These are phyloP conservation scores for Drosophila differens DNA, from an alignment of 2,888 invertebrate species.

Conservation along the genomic window DNA sequence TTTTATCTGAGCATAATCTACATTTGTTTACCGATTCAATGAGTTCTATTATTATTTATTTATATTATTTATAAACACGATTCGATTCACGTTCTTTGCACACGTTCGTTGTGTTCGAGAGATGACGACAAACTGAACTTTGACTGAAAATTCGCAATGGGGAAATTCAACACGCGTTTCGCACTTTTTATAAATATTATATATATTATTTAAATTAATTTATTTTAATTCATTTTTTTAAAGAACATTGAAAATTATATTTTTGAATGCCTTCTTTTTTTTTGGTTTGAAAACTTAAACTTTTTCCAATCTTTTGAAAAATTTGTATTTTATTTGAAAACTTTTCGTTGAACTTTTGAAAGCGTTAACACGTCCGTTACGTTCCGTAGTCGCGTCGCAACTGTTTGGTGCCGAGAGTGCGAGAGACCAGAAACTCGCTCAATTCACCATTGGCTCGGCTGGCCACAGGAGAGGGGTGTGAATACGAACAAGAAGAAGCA, in stretches of 20 bases:
- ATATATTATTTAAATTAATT: conserved; percentile 3
- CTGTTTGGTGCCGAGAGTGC: conserved; percentile 56
- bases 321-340: conserved; percentile 31
- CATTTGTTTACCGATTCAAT: conserved; percentile 39
- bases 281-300: conserved; percentile 1
- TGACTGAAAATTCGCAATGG: conserved; percentile 1
- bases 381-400: conserved; percentile 71
- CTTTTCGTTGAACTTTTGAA: conserved; percentile 31
- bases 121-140: conserved; percentile 48
- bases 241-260: background rate
- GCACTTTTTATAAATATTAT: conserved; percentile 6
- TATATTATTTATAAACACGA: conserved; percentile 10
- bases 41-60: conserved; percentile 10
- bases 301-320: conserved; percentile 30
- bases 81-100: conserved; percentile 10
- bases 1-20: conserved; percentile 11
- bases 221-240: background rate
- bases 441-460: conserved; percentile 64
- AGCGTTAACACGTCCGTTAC: conserved; percentile 67
- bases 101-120: conserved; percentile 43
- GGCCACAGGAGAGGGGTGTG: background rate
- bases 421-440: conserved; percentile 17
- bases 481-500: conserved; percentile 5
- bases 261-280: background rate
- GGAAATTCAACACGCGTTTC: conserved; percentile 45